Base-by-base conservation (phyloP, 1,140 invertebrate species). In the Drosophila oshimai region DNA sequence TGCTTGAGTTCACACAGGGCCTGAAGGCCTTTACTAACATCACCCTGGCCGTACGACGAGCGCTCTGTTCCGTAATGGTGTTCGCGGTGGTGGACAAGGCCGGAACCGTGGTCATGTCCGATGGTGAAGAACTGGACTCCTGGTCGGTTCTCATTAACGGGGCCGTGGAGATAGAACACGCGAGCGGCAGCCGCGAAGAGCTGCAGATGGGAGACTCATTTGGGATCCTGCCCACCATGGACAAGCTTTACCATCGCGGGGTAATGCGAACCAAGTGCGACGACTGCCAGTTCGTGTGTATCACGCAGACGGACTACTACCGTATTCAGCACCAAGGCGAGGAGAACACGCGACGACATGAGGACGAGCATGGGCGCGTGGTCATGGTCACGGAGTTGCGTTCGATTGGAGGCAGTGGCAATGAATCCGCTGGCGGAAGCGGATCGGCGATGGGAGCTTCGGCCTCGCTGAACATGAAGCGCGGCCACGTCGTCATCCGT, bases 101-200 rank as follows among this genome's bases (percentile, higher is more conserved):
- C 10, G 97, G 97, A 4, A 99, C 98, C 20, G 94, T 98, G 51
- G 98, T 99, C 2, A 97, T 99, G 94, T 98, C 98, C 79, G 96
- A 99, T 92, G 97, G 97, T 6, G 98, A 99, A 91, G 97, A 99
- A 92, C 93, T 99, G 69, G 99, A 99, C 92, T 99, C 98, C n/a
- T 99, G 99, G 99, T 98, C 97, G 57, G 98, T 99, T 24, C 95
- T 99, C 15, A 98, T 99, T 31, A 99, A 99, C 92, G 99, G 99
- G 3, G 95, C 96, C 69, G 98, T 99, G 2, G 98, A 99, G 92
- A 96, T 99, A 37, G 95, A 96, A 64, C 95, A 96, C 80, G 94
- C 94, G 10, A 95, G 95, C 91, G 96, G 96, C 13, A 94, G 95
- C 55, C 93, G 95, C 15, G 95, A 97, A 87, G 95, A 97, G 60